These are phyloP conservation scores for Paraescarpia echinospica DNA, from an alignment of 1,140 invertebrate genomes.

Conservation along the genomic window DNA sequence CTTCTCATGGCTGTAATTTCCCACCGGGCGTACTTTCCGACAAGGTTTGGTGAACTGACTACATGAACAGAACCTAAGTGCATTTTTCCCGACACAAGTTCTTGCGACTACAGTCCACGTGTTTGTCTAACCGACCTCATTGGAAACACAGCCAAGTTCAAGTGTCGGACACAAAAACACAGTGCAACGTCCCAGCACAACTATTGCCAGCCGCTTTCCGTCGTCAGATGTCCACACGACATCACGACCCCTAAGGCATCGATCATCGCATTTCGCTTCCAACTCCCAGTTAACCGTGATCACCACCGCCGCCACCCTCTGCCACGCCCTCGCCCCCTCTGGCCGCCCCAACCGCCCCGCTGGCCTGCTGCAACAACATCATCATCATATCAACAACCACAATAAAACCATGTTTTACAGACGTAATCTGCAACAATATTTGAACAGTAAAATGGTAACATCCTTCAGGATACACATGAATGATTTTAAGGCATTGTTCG, in stretches of 20 bases:
- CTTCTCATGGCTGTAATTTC: background rate
- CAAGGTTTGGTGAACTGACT: background rate
- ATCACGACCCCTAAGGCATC: background rate
- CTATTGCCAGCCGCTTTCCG: background rate
- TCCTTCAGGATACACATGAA: background rate
- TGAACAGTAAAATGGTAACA: background rate
- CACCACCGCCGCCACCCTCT: slow-evolving; percentile 1
- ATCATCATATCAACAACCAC: background rate
- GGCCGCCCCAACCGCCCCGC: background rate
- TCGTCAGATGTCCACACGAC: background rate
- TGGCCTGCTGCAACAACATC: background rate
- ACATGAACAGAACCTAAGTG: background rate
- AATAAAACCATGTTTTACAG: background rate
- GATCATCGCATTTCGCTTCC: background rate
- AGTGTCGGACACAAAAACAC: slow-evolving; percentile 4
- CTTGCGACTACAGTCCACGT: background rate
- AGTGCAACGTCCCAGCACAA: background rate
- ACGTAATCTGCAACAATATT: background rate
- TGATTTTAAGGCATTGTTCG: background rate
- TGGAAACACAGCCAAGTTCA: background rate
- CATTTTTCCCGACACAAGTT: background rate
- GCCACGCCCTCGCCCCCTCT: background rate
- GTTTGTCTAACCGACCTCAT: background rate
- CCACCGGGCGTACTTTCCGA: background rate
- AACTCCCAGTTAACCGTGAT: background rate